Percentiles rank a stretch among this genome's conserved stretches.
These are phyloP conservation scores for Zophobas morio DNA, from an alignment of 1,140 invertebrate species.

Conservation along the genomic window DNA sequence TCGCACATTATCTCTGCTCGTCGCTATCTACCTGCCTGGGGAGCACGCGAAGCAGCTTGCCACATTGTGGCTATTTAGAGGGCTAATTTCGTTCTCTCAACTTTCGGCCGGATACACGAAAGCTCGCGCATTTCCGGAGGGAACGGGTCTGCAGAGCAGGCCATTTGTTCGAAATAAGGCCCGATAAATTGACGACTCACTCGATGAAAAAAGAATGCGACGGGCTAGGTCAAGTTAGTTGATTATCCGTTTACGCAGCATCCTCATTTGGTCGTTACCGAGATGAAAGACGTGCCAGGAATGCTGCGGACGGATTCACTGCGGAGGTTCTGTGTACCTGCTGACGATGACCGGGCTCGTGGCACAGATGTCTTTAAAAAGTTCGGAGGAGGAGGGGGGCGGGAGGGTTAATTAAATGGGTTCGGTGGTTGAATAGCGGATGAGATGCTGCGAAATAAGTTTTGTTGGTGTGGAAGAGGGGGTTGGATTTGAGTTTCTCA, in stretches of 20 bases:
- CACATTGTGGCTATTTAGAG: neutral
- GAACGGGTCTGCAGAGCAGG: neutral
- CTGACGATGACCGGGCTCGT: conserved; percentile 5
- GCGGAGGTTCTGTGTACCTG: conserved; percentile 11
- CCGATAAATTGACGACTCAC: conserved; percentile 25
- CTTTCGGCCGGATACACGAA: neutral
- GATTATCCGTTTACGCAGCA: conserved; percentile 41
- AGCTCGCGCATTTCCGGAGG: neutral
- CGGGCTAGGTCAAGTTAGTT: conserved; percentile 33
- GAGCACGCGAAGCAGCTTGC: neutral
- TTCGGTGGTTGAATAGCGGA: too few species aligned
- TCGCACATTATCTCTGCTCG: conserved; percentile 14
- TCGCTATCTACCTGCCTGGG: neutral
- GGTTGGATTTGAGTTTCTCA: too few species aligned
- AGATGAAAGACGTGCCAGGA: conserved; percentile 41
- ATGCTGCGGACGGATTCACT: conserved; percentile 19
- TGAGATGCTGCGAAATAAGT: too few species aligned
- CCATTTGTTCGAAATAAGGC: conserved; percentile 13
- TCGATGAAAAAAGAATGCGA: conserved; percentile 11
- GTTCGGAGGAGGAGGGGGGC: too few species aligned
- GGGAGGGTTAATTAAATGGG: too few species aligned
- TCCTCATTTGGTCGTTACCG: conserved; percentile 32
- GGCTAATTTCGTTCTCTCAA: neutral
- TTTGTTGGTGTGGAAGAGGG: too few species aligned
- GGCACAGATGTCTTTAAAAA: too few species aligned